Evolutionary conservation across 2,888 invertebrate genomes (phyloP).

Genomic region (Meiosimyza platycephala): DNA sequence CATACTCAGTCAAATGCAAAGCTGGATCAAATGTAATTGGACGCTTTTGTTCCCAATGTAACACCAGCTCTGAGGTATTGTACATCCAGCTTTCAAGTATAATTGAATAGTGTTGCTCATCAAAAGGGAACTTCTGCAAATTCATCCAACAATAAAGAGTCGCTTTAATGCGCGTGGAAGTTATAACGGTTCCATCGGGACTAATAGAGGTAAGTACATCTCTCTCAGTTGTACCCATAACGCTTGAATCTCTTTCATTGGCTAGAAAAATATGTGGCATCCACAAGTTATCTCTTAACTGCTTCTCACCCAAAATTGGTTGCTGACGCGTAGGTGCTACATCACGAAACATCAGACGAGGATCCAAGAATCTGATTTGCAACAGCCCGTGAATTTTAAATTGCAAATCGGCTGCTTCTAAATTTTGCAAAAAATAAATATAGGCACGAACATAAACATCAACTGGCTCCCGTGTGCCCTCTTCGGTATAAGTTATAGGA

Average conservation of each 20-base stretch:
- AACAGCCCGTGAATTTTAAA: slow-evolving; percentile 85
- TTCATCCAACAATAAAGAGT: slow-evolving; percentile 88
- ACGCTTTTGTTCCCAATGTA: slow-evolving; percentile 80
- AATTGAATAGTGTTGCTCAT: slow-evolving; percentile 84
- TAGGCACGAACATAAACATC: slow-evolving; percentile 81
- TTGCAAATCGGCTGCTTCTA: slow-evolving; percentile 86
- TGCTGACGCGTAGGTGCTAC: slow-evolving; percentile 76
- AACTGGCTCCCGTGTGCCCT: slow-evolving; percentile 72
- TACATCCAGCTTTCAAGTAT: slow-evolving; percentile 88
- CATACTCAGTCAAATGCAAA: slow-evolving; percentile 84
- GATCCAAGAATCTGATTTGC: slow-evolving; percentile 82
- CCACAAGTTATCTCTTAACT: slow-evolving; percentile 80
- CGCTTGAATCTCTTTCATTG: slow-evolving; percentile 80
- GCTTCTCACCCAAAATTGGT: slow-evolving; percentile 78
- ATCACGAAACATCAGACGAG: slow-evolving; percentile 75
- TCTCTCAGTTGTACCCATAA: slow-evolving; percentile 79
- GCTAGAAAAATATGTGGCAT: slow-evolving; percentile 84
- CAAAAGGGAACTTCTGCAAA: slow-evolving; percentile 88
- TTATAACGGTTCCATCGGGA: slow-evolving; percentile 82
- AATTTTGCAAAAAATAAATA: slow-evolving; percentile 85
- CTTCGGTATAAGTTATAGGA: slow-evolving; percentile 68
- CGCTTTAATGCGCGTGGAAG: slow-evolving; percentile 83
- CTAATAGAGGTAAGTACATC: slow-evolving; percentile 84
- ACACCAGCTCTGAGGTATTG: slow-evolving; percentile 78
- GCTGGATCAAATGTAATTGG: slow-evolving; percentile 82